phyloP scores from a whole-genome alignment of 2,888 invertebrate genomes.

The Galerucella calmariensis region DNA sequence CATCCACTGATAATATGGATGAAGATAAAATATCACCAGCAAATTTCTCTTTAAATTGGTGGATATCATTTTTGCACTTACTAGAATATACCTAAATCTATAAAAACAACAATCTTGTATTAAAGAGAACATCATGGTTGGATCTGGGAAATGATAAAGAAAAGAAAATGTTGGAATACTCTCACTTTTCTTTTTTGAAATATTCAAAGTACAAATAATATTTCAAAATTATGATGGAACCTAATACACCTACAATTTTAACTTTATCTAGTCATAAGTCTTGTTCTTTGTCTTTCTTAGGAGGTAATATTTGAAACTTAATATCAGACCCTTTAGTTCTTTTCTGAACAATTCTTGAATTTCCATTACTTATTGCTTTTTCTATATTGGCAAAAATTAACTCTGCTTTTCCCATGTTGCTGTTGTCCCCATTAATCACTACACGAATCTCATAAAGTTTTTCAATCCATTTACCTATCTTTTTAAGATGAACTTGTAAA shows the following conservation, averaged over 20 bases:
- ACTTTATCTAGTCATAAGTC: conserved; percentile 49
- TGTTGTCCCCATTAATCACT: conserved; percentile 67
- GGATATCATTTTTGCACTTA: too few species aligned
- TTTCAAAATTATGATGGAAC: conserved; percentile 39
- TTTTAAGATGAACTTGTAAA: conserved; percentile 72
- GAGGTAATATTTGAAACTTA: conserved; percentile 73
- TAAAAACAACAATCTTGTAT: too few species aligned
- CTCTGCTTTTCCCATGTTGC: conserved; percentile 66
- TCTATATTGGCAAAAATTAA: conserved; percentile 70
- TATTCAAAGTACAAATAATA: conserved; percentile 38
- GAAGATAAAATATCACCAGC: too few species aligned
- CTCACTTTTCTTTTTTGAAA: conserved; percentile 8
- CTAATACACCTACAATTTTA: conserved; percentile 28
- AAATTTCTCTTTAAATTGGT: too few species aligned
- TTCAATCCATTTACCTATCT: conserved; percentile 74
- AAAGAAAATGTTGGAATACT: not conserved
- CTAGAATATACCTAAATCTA: too few species aligned
- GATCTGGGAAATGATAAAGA: too few species aligned
- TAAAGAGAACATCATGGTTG: too few species aligned
- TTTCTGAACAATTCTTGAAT: conserved; percentile 73
- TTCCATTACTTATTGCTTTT: conserved; percentile 57
- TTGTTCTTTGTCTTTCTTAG: conserved; percentile 54
- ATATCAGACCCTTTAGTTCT: conserved; percentile 71
- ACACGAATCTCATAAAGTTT: conserved; percentile 75
- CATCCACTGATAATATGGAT: too few species aligned